Percentiles rank a stretch among this genome's conserved stretches.
phyloP scores from a whole-genome alignment of 1,140 invertebrate genomes.

The Stegodyphus mimosarum region DNA sequence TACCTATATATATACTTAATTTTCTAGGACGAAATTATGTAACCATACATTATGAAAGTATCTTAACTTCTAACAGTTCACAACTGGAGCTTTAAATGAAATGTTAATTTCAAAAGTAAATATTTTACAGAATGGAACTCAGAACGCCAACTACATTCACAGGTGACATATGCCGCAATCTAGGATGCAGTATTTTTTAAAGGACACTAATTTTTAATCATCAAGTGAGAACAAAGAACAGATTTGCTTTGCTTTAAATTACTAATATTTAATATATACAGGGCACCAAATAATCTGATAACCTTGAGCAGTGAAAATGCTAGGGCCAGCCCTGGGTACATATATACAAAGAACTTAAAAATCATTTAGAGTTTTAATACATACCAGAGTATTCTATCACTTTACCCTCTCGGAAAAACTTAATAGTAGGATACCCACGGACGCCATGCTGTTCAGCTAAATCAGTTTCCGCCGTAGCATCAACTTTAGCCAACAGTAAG shows the following conservation, averaged over 20 bases:
- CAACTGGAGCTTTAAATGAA: too few species aligned
- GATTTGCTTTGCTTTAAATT: background rate
- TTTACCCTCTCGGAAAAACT: constrained; percentile 92
- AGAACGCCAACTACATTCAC: too few species aligned
- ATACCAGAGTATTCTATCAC: constrained; percentile 84
- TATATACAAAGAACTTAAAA: background rate
- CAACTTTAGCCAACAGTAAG: constrained; percentile 95
- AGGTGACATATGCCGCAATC: too few species aligned
- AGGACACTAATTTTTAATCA: background rate
- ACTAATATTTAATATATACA: background rate
- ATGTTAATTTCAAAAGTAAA: too few species aligned
- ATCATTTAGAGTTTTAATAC: background rate
- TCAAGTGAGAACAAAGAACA: background rate
- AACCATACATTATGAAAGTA: too few species aligned
- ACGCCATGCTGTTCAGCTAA: constrained; percentile 89
- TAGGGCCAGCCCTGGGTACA: background rate
- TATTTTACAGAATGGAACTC: too few species aligned
- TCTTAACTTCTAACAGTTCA: too few species aligned
- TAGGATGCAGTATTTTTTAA: too few species aligned
- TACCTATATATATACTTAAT: too few species aligned
- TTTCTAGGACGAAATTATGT: too few species aligned
- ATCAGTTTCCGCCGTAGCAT: constrained; percentile 92
- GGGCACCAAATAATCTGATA: too few species aligned
- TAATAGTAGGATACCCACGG: constrained; percentile 95
- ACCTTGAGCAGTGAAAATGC: too few species aligned